phyloP scores from a whole-genome alignment of 2,113 vertebrate genomes.

The Epinephelus fuscoguttatus region DNA sequence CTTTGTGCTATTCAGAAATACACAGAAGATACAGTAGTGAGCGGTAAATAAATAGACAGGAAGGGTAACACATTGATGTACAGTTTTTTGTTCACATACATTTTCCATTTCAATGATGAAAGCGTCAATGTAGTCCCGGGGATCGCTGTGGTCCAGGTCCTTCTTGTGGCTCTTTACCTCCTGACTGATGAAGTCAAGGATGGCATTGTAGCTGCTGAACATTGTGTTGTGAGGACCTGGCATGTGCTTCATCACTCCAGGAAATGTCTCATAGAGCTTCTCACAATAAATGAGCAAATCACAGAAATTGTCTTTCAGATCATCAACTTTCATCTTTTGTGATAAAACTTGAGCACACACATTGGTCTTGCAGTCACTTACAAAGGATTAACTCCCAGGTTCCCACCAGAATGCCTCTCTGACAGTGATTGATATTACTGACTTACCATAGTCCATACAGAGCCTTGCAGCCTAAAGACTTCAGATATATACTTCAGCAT shows the following conservation, averaged over 20 bases:
- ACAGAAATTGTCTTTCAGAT: too few relatives aligned
- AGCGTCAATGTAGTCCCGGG: constrained; percentile 86
- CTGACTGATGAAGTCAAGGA: background rate
- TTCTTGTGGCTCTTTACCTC: background rate
- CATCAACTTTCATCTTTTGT: background rate
- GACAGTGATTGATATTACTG: too few relatives aligned
- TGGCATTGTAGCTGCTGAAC: background rate
- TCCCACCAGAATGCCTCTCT: too few relatives aligned
- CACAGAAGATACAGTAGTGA: background rate
- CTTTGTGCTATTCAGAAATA: constrained; percentile 32
- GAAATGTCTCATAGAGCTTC: constrained; percentile 84
- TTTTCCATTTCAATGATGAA: constrained; percentile 87
- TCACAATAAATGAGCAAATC: background rate
- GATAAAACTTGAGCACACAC: background rate
- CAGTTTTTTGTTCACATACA: constrained; percentile 57
- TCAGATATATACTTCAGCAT: constrained; percentile 83
- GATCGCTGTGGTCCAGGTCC: constrained; percentile 16
- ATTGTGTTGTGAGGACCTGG: background rate
- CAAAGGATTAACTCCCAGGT: too few relatives aligned
- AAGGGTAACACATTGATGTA: background rate
- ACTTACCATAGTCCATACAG: constrained; percentile 42
- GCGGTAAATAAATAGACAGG: too few relatives aligned
- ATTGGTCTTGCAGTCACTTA: too few relatives aligned
- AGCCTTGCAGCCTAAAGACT: constrained; percentile 46
- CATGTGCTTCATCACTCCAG: constrained; percentile 34